Evolutionary conservation across 1,140 invertebrate genomes (phyloP), one percentile per base, ranked within the genome.

Genomic region (Calephelis virginiensis): DNA sequence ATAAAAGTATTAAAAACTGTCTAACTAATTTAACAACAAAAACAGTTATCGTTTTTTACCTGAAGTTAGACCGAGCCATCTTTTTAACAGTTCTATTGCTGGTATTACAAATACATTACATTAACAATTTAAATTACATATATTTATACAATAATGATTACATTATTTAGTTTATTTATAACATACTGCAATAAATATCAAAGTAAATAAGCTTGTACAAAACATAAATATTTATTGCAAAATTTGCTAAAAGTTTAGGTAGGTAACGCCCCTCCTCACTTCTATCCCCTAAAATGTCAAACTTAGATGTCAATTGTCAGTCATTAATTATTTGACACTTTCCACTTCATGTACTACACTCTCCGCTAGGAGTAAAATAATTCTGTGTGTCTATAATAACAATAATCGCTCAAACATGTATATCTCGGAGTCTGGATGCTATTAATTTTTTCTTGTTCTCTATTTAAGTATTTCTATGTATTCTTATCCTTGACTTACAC

Each of bases 1-100:
- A 63, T 50, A 71, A 50, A 72, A 64, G 14, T 45, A 11, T n/a
- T 49, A 46, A 61, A 68, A n/a, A 28, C 13, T 66, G 68, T 37
- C 46, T 64, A 67, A 48, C 43, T 9, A 53, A 46, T 47, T 14
- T 49, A 60, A 28, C 12, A 47, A 17, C 28, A 47, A 48, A 48
- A 47, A 38, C 67, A 6, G 56, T 68, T 45, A 71, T 50, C 48
- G 13, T 50, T 40, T 17, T 47, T 64, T 79, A 89, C 86, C 85
- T 86, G 67, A 89, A 89, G 72, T 77, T 83, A 61, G 85, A 88
- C 63, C 83, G 82, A 67, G 86, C 86, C 86, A 89, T 89, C 76
- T 70, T 68, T 69, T 28, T 53, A 28, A 56, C 11, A 11, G 9
- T 17, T 8, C 10, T 53, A 17, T 17, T 56, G 53, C 17, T 48